Percentiles rank a stretch among this genome's conserved stretches.
Evolutionary conservation across 2,113 vertebrate genomes (phyloP).

Genomic region (Girardinichthys multiradiatus): DNA sequence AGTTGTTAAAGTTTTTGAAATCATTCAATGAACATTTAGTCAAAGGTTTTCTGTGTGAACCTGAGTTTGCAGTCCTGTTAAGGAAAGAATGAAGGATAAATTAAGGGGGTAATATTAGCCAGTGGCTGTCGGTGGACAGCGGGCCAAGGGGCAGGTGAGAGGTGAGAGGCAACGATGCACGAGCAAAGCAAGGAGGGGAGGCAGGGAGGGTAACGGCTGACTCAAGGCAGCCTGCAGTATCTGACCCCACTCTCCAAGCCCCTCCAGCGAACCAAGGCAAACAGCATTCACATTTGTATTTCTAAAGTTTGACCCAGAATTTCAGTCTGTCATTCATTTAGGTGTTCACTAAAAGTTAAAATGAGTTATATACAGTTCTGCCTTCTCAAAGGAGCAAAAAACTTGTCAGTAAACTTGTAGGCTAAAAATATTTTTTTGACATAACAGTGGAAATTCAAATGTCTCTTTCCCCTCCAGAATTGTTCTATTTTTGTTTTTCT

Average conservation of each 20-base stretch:
- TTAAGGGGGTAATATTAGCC: conserved; percentile 45
- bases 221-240: conserved; percentile 72
- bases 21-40: conserved; percentile 13
- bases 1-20: conserved; percentile 21
- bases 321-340: neutral
- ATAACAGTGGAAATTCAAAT: conserved; percentile 49
- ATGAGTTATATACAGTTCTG: conserved; percentile 2
- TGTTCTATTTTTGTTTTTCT: conserved; percentile 42
- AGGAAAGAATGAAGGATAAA: conserved; percentile 3
- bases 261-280: conserved; percentile 35
- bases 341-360: neutral
- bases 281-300: conserved; percentile 41
- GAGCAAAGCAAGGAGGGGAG: conserved; percentile 29
- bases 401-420: conserved; percentile 21
- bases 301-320: conserved; percentile 10
- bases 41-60: conserved; percentile 16
- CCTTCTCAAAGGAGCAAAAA: conserved; percentile 13
- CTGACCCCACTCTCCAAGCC: conserved; percentile 9
- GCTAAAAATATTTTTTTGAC: conserved; percentile 44
- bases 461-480: conserved; percentile 49
- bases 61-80: conserved; percentile 38
- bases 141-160: conserved; percentile 76
- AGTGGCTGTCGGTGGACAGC: conserved; percentile 57
- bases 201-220: conserved; percentile 67
- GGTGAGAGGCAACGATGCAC: conserved; percentile 70